Base-by-base conservation (phyloP, 2,888 invertebrate species). In the Syrphus vitripennis region DNA sequence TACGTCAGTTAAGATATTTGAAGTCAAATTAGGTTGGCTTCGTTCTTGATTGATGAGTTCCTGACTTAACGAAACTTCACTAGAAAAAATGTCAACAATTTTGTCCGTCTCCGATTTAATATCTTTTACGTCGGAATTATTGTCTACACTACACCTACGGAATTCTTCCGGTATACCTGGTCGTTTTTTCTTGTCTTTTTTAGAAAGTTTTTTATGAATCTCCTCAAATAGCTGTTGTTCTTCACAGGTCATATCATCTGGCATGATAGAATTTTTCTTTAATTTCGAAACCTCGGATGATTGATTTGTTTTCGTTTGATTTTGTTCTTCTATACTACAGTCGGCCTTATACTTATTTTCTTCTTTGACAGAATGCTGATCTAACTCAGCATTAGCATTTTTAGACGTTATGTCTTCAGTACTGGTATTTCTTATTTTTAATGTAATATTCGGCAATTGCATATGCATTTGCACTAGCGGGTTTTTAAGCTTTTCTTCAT, bases 401-500 rank as follows among this genome's bases (percentile, higher is more conserved):
- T 87, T 72, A 57, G 89, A 88, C 40, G 91, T 89, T 57, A 89
- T 57, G 69, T 90, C 90, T 88, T 92, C 90, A 19, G 91, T 90
- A 70, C 91, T 89, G 42, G 90, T 92, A 87, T 92, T 90, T 14
- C 90, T 90, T 42, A 92, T 90, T 81, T 90, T 89, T 83, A 92
- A 89, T 81, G 91, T 91, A 79, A 92, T 90, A 88, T 91, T 90
- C 16, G 92, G 92, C 87, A 92, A 93, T 93, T 95, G 92, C 93
- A 95, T 93, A 93, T 95, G 93, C 92, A 95, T 89, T 91, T 94
- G 93, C 92, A 95, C 93, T 55, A 95, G 94, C 12, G 95, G 95
- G 82, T 94, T 94, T 89, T 95, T 92, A 91, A 94, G 94, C 88
- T 95, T 94, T 92, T 96, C 95, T 92, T 96, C 96, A 82, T 96